These are phyloP conservation scores for Anser cygnoides DNA, from an alignment of 2,113 vertebrate species.

Conservation along the genomic window DNA sequence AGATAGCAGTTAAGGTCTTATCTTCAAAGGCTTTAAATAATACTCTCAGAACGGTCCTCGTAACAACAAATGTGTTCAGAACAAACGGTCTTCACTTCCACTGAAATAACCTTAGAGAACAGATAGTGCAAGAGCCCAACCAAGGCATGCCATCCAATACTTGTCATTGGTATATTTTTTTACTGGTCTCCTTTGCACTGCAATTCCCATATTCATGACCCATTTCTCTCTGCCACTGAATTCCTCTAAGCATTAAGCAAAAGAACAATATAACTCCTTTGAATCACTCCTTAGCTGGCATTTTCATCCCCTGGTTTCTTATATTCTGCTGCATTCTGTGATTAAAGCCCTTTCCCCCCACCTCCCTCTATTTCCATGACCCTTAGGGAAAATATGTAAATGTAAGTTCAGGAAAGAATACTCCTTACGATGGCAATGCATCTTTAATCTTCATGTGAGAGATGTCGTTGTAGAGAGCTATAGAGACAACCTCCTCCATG, in stretches of 20 bases:
- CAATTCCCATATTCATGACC: not conserved
- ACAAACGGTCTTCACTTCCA: not conserved
- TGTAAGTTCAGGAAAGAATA: constrained; percentile 1
- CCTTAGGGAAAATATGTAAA: not conserved
- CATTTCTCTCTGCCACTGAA: not conserved
- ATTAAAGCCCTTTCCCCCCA: not conserved
- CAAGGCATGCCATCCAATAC: not conserved
- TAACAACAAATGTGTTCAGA: not conserved
- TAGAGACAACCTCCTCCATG: constrained; percentile 95
- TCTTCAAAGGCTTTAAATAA: not conserved
- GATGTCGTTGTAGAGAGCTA: constrained; percentile 95
- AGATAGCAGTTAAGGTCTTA: not conserved
- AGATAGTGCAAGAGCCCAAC: not conserved
- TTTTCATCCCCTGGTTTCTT: not conserved
- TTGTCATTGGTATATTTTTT: not conserved
- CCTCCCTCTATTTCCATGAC: not conserved
- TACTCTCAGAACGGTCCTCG: not conserved
- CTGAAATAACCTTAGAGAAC: not conserved
- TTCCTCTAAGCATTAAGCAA: not conserved
- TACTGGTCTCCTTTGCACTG: not conserved
- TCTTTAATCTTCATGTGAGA: constrained; percentile 99
- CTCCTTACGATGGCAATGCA: constrained; percentile 94
- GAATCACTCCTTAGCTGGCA: not conserved
- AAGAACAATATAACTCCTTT: not conserved
- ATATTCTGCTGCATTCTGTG: not conserved